A percentile compares a stretch with the other conserved stretches of the same genome.
Conservation (phyloP, 2,888 invertebrate genomes). For the Noctua janthe region DNA sequence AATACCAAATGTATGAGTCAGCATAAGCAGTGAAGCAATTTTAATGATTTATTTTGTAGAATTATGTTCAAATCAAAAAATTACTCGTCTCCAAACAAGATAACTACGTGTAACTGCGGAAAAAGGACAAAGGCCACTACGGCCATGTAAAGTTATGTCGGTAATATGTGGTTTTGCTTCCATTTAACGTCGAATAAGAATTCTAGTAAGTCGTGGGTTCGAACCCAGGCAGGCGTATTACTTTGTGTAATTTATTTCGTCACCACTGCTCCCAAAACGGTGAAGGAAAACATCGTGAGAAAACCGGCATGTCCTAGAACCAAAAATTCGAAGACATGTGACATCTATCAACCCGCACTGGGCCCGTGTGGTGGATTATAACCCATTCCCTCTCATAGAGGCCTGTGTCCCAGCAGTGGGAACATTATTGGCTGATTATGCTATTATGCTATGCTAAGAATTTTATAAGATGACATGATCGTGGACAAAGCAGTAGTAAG, state of each 20-base stretch:
- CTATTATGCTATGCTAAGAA: neutral
- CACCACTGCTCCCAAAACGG: too few species aligned
- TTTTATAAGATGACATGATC: neutral
- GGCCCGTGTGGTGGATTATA: too few species aligned
- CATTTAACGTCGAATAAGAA: neutral
- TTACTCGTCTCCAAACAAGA: neutral
- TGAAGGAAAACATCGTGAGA: too few species aligned
- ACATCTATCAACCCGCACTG: too few species aligned
- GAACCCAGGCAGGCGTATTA: too few species aligned
- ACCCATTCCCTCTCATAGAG: too few species aligned
- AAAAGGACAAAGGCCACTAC: neutral
- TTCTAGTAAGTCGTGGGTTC: too few species aligned
- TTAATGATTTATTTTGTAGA: neutral
- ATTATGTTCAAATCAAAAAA: neutral
- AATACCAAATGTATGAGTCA: neutral
- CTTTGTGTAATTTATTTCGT: too few species aligned
- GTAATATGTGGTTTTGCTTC: neutral
- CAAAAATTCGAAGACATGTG: too few species aligned
- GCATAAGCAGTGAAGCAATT: neutral
- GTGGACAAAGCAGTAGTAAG: neutral
- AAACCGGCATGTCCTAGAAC: too few species aligned
- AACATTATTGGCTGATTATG: too few species aligned
- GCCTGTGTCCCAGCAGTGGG: too few species aligned
- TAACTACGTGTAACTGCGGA: neutral
- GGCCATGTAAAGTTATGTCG: neutral